Base-by-base conservation (phyloP, 64 coral and sea anemone genomes). In the Cladopsammia gracilis region DNA sequence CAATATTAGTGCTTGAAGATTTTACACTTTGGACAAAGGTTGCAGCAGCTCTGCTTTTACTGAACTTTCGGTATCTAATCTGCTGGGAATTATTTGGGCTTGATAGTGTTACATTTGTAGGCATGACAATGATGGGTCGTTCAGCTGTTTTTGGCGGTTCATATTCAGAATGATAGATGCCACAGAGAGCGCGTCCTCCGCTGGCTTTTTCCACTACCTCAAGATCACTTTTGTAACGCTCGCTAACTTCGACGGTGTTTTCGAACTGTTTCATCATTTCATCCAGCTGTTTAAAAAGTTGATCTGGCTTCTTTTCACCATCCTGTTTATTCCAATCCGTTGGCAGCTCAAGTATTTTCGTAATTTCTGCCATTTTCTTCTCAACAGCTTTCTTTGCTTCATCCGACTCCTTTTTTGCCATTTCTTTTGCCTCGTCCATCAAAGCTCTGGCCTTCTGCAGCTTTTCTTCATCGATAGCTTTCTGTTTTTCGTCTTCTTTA, bases 341-440 rank as follows among this genome's bases (percentile, higher is more conserved):
- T 34, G 92, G 86, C 6, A 94, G 86, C 26, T 94, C 57, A 62
- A 94, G 66, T 6, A 73, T 48, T 42, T 84, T 82, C 3, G 6
- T 22, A 3, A 94, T 62, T 51, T 88, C 77, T 23, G 19, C 12
- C 56, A 94, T 76, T 76, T 89, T 89, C 22, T 76, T 10, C 1
- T 71, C 56, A 8, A 85, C 43, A 14, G 86, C 53, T 12, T 53
- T 51, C n/a, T 83, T 82, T 47, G 62, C 75, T 83, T n/a, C 15
- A 4, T 62, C 86, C 24, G 64, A 70, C 14, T 88, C 7, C 8
- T 76, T 9, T 71, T 13, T 82, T 51, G 85, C 92, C 51, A 67
- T 73, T 5, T 56, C 71, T 75, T 89, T 83, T 71, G 92, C 92
- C 19, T 94, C 86, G 3, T 82, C 73, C 92, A 94, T 83, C 6